Evolutionary conservation across 1,140 invertebrate genomes (phyloP), one percentile per base, ranked within the genome.

Genomic region (Drosophila kohkoa): DNA sequence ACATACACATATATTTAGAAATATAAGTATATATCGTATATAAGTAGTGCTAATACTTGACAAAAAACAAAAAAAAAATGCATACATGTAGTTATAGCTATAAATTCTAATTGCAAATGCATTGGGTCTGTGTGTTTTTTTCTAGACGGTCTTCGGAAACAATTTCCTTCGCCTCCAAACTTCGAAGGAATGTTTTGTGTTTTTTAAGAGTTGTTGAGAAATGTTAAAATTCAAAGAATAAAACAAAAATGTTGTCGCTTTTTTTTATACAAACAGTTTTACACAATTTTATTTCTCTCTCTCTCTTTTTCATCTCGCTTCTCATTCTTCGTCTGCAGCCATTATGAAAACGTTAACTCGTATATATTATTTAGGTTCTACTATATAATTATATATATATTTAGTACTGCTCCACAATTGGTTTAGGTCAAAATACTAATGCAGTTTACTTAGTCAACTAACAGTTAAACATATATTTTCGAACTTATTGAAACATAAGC

Each of bases 81-180:
- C 68, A 71, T 75, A 65, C 45, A 71, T 41, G 30, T 67, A 63
- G 16, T 67, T 74, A 77, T 73, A 77, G 71, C 75, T 77, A 77
- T 77, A 77, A 77, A 77, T 77, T 77, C 75, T 74, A 77, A 74
- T 77, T 58, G 71, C 64, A 77, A 77, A 77, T 77, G 75, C 75
- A 77, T 77, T 77, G 70, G 75, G 64, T 77, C 73, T 74, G 62
- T 16, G 62, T 1, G 54, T 25, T 25, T 25, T 72, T 66, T 58
- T 60, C 73, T 62, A 62, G 58, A 69, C 41, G 72, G 65, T n/a
- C 32, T n/a, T 25, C 20, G 16, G 16, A 58, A 30, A 49, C 25
- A 38, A 54, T 32, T n/a, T 7, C 16, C 41, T 25, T 48, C 46
- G 13, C 5, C 5, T 48, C 45, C 11, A 5, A 6, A 3, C 11